These are phyloP conservation scores for Muscina levida DNA, from an alignment of 2,888 invertebrate genomes.

Conservation along the genomic window DNA sequence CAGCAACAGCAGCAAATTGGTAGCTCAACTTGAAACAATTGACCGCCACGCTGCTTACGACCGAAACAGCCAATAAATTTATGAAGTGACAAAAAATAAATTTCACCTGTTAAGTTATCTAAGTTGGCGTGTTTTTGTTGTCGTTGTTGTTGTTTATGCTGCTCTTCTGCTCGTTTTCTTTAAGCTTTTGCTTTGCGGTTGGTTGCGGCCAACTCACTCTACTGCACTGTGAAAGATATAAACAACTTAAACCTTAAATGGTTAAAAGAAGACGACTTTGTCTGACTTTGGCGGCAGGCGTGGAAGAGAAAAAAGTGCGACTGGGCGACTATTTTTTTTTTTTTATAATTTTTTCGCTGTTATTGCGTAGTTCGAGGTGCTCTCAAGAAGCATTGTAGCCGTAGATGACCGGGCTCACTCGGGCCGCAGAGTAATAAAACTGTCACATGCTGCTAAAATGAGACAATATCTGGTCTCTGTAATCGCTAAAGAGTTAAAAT, in stretches of 20 bases:
- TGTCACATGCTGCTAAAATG: slow-evolving; percentile 73
- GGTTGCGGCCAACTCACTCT: too few relatives aligned
- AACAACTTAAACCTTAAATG: slow-evolving; percentile 60
- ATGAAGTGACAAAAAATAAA: slow-evolving; percentile 79
- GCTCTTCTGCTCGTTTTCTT: neutral
- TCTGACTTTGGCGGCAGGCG: neutral
- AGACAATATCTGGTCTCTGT: slow-evolving; percentile 72
- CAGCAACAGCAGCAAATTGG: slow-evolving; percentile 62
- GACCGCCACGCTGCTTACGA: slow-evolving; percentile 23
- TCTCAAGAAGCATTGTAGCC: neutral
- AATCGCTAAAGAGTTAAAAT: slow-evolving; percentile 63
- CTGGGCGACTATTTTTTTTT: too few relatives aligned
- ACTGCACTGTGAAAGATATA: slow-evolving; percentile 19
- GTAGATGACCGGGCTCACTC: slow-evolving; percentile 43
- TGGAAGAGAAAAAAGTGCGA: too few relatives aligned
- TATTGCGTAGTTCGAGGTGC: slow-evolving; percentile 4
- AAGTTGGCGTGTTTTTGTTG: slow-evolving; percentile 38
- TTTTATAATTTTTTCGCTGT: too few relatives aligned
- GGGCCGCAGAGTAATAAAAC: slow-evolving; percentile 72
- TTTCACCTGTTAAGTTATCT: slow-evolving; percentile 77
- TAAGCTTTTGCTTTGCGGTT: slow-evolving; percentile 28
- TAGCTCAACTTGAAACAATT: slow-evolving; percentile 39
- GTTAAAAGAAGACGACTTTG: slow-evolving; percentile 48
- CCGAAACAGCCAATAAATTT: slow-evolving; percentile 69
- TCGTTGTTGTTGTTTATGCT: slow-evolving; percentile 21